Evolutionary conservation across 2,113 vertebrate genomes (phyloP).

Genomic region (Dasyornis broadbenti): DNA sequence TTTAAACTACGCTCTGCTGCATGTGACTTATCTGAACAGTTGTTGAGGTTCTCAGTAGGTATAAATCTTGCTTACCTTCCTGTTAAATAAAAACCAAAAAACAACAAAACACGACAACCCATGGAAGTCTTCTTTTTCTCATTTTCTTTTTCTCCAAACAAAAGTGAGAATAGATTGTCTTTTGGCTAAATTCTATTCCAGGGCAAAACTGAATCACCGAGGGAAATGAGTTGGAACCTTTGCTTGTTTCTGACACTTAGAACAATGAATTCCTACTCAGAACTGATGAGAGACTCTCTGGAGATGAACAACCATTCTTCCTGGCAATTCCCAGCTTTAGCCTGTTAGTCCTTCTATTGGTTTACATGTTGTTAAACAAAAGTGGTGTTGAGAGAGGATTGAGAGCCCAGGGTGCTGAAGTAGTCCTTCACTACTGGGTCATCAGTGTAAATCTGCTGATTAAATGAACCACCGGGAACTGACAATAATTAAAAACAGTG

Average conservation of each 20-base stretch:
- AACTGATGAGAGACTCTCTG: background rate
- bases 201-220: background rate
- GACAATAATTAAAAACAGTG: background rate
- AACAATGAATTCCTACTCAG: background rate
- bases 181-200: background rate
- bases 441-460: background rate
- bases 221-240: background rate
- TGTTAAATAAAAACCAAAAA: background rate
- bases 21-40: background rate
- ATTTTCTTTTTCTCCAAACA: background rate
- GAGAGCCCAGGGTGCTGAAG: background rate
- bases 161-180: background rate
- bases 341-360: background rate
- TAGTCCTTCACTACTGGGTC: background rate
- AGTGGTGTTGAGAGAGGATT: background rate
- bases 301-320: background rate
- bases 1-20: background rate
- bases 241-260: background rate
- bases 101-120: background rate
- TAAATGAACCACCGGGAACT: background rate
- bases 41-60: background rate
- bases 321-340: background rate
- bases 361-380: background rate
- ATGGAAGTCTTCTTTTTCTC: background rate
- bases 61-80: background rate